Evolutionary conservation across 2,888 invertebrate genomes (phyloP), one percentile per base, ranked within the genome.

Genomic region (Sepioteuthis lessoniana): DNA sequence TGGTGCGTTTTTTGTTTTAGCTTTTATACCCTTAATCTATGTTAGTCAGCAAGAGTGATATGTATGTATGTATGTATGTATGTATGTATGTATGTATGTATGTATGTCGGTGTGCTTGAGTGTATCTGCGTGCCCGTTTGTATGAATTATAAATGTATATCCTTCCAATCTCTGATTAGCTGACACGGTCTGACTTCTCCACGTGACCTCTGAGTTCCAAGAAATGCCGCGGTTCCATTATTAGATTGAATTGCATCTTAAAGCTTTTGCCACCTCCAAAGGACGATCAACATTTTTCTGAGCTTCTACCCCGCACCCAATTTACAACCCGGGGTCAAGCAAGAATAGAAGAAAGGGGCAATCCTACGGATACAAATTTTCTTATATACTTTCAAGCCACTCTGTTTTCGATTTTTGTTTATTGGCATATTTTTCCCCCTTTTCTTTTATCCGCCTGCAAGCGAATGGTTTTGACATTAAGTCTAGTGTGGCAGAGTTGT

Each of bases 221-320:
- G 76, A 76, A 76, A 76, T 76, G n/a, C 76, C 76, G n/a, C 19
- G 3, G 76, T 76, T 76, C 76, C 76, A 76, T 76, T 76, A 76
- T 76, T 76, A 76, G 76, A 76, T 76, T 76, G 76, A 76, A 76
- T 76, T 76, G 76, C 76, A 76, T 76, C 76, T n/a, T 76, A n/a
- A 76, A 76, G 76, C 35, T 76, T 76, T 76, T 76, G 76, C 76
- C 35, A 76, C 76, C 19, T 76, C 76, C 13, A 76, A 76, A 76
- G n/a, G n/a, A 76, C 76, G n/a, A 76, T 76, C 76, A n/a, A 76
- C 76, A 76, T 76, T 76, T 76, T 76, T 76, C 35, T n/a, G 76
- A n/a, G n/a, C 35, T 35, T 35, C 76, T n/a, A 76, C 76, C 76
- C 76, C 76, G 16, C n/a, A 76, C 76, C n/a, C 19, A 76, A 76